Percentiles rank a stretch among this genome's conserved stretches.
Evolutionary conservation across 1,140 invertebrate genomes (phyloP).

Genomic region (Hirudo medicinalis): DNA sequence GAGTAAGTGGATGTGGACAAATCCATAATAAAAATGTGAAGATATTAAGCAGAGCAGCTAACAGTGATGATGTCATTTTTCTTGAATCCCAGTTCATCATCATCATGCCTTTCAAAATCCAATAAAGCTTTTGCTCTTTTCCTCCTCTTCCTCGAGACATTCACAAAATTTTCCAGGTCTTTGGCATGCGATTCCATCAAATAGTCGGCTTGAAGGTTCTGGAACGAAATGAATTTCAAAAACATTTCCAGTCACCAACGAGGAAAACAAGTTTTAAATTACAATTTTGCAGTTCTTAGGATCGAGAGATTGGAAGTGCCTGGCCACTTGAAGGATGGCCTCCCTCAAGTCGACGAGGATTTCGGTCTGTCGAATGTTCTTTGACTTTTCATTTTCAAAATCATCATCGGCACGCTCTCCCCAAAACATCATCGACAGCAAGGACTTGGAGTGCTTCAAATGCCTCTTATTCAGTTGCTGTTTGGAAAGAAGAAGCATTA

Average conservation of each 20-base stretch:
- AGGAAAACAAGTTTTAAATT: slow-evolving; percentile 14
- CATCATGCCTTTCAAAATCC: slow-evolving; percentile 94
- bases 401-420: slow-evolving; percentile 58
- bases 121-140: slow-evolving; percentile 84
- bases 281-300: slow-evolving; percentile 41
- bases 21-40: neutral
- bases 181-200: slow-evolving; percentile 82
- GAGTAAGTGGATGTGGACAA: neutral
- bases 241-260: neutral
- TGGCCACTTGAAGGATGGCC: slow-evolving; percentile 71
- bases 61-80: slow-evolving; percentile 92
- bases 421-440: slow-evolving; percentile 76
- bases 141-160: slow-evolving; percentile 61
- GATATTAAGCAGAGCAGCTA: slow-evolving; percentile 22
- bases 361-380: slow-evolving; percentile 89
- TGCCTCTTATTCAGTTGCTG: slow-evolving; percentile 55
- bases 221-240: neutral
- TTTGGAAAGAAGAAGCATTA: neutral
- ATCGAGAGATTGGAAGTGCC: slow-evolving; percentile 62
- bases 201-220: slow-evolving; percentile 72
- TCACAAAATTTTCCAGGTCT: slow-evolving; percentile 85
- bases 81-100: slow-evolving; percentile 93
- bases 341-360: slow-evolving; percentile 89
- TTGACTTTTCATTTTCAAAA: slow-evolving; percentile 54
- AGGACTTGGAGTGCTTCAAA: slow-evolving; percentile 76